Evolutionary conservation across 2,113 vertebrate species (phyloP), one percentile per base, ranked within the genome.

Genomic region (Eublepharis macularius): DNA sequence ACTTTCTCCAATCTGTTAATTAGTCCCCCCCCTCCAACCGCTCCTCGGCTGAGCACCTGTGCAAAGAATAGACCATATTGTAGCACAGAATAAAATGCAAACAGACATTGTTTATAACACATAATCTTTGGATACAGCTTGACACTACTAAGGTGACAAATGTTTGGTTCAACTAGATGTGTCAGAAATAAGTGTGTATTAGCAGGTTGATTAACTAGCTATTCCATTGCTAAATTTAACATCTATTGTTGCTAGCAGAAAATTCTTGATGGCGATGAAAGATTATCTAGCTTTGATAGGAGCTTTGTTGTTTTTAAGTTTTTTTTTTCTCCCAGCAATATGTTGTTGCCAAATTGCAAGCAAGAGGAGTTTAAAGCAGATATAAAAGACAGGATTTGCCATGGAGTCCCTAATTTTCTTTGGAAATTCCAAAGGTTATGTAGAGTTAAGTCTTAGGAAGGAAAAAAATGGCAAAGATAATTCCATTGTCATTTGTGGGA

Each of bases 171-270:
- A 75, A 68, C 72, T 84, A 54, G 76, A 80, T 60, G 57, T 80
- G 77, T 69, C 70, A 88, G 72, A 84, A 88, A 84, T 84, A 88
- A 88, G 60, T 70, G 51, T 75, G 68, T 21, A 83, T 81, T 84
- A 84, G 69, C 72, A 84, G 47, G 60, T 84, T 84, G 70, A 88
- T 84, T 75, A 88, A 76, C 77, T 47, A 76, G 72, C 63, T 84
- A 68, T 83, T 88, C 57, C 72, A 26, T 26, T 47, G 70, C 82
- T 88, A 84, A 83, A 84, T 88, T 84, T 88, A 84, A 88, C 80
- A 68, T 39, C 60, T 54, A 1, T 36, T 32, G 65, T 79, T 83
- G 36, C 65, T 1, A 10, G 8, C 47, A 51, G 29, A 63, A 60
- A 76, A 80, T 80, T 76, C 75, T 70, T 34, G 41, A 49, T 47